Evolutionary conservation across 2,888 invertebrate species (phyloP).

Genomic region (Thalpophila matura): DNA sequence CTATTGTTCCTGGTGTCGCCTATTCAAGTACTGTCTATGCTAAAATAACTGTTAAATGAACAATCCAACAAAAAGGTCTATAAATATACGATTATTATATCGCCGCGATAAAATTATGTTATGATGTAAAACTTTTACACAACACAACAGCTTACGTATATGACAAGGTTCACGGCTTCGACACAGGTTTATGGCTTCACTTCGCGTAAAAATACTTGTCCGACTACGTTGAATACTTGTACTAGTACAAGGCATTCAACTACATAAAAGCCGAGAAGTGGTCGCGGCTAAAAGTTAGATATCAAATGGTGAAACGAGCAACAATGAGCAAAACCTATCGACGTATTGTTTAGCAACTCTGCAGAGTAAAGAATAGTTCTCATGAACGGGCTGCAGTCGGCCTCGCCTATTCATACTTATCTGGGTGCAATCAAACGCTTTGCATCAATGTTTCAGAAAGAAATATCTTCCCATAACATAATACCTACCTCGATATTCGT

Average conservation of each 20-base stretch:
- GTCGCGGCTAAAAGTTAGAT: slow-evolving; percentile 64
- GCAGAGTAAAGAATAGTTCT: slow-evolving; percentile 78
- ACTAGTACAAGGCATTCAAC: slow-evolving; percentile 63
- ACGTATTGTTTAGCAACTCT: slow-evolving; percentile 74
- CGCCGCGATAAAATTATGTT: slow-evolving; percentile 22
- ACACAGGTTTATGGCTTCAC: slow-evolving; percentile 71
- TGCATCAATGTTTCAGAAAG: slow-evolving; percentile 40
- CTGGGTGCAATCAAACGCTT: slow-evolving; percentile 44
- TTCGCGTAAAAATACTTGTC: slow-evolving; percentile 67
- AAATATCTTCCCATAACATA: slow-evolving; percentile 47
- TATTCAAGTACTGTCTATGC: slow-evolving; percentile 64
- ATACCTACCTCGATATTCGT: slow-evolving; percentile 31
- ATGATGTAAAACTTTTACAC: slow-evolving; percentile 40
- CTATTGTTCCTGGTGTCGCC: slow-evolving; percentile 74
- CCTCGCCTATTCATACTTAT: slow-evolving; percentile 63
- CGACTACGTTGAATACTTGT: slow-evolving; percentile 54
- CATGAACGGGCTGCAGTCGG: slow-evolving; percentile 73
- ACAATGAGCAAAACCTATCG: slow-evolving; percentile 79
- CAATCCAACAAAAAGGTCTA: slow-evolving; percentile 8
- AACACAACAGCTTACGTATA: slow-evolving; percentile 56
- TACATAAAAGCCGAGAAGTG: slow-evolving; percentile 59
- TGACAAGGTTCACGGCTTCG: slow-evolving; percentile 68
- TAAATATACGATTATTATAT: not conserved
- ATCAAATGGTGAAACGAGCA: slow-evolving; percentile 75
- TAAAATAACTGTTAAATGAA: slow-evolving; percentile 54